Evolutionary conservation across 2,113 vertebrate genomes (phyloP), one percentile per base, ranked within the genome.

Genomic region (Thomomys bottae): DNA sequence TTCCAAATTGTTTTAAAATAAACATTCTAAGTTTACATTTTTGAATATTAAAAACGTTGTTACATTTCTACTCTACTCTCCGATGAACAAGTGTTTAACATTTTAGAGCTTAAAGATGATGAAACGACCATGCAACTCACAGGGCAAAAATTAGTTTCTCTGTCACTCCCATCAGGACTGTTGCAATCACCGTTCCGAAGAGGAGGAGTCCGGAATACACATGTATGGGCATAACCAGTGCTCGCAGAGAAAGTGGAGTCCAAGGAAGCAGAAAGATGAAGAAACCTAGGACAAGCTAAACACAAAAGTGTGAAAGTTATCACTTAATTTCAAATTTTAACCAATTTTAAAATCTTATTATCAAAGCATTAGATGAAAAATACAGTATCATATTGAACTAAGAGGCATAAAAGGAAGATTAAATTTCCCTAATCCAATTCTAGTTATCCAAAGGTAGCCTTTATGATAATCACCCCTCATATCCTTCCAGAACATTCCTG

Each of bases 91-190:
- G 45, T 85, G 40, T 24, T 86, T 93, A 93, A 89, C 73, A 83
- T 77, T 82, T 63, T 79, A 66, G 40, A 84, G 59, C 54, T 83
- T 61, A 96, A 95, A 21, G 92, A 57, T 2, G 72, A 70, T 54
- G 84, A 61, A 63, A 77, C 88, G 91, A 72, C 70, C 54, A 68
- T 38, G 34, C 38, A 93, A 99, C 99, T 99, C 98, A 99, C 99
- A 99, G 88, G 87, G 89, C 34, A 98, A 99, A 99, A 90, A 99
- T 77, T 40, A 99, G 98, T 93, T 99, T 99, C 96, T 99, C 99
- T 54, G 99, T 99, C 95, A 99, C 97, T 96, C 99, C 99, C 98
- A 98, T 99, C 72, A 99, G 98, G 82, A 98, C 97, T 21, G 99
- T 96, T 64, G 98, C 98, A 93, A 99, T 99, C 83, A 98, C 97